Evolutionary conservation across 2,888 invertebrate species (phyloP).

Genomic region (Ceraclea dissimilis): DNA sequence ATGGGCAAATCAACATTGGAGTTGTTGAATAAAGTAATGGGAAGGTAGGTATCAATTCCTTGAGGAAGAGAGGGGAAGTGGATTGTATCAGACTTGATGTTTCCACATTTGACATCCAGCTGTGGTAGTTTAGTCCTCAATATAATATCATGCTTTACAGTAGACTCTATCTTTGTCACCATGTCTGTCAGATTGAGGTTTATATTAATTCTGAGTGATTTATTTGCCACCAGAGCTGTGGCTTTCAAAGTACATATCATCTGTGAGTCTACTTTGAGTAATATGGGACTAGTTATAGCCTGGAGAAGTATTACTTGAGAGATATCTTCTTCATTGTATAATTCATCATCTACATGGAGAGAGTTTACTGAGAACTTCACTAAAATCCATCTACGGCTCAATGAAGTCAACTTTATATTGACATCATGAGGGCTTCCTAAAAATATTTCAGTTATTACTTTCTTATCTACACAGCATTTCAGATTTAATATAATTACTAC

Average conservation of each 20-base stretch:
- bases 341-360: constrained; percentile 15
- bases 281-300: constrained; percentile 13
- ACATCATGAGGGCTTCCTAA: constrained; percentile 19
- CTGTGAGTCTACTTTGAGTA: constrained; percentile 20
- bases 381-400: constrained; percentile 20
- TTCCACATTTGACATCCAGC: constrained; percentile 7
- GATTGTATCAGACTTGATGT: constrained; percentile 5
- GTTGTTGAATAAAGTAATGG: constrained; percentile 20
- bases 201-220: constrained; percentile 13
- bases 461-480: not conserved
- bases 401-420: constrained; percentile 17
- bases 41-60: constrained; percentile 13
- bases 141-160: constrained; percentile 15
- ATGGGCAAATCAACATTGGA: constrained; percentile 17
- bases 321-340: constrained; percentile 9
- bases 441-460: constrained; percentile 2
- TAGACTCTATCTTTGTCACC: constrained; percentile 18
- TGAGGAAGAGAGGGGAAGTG: constrained; percentile 20
- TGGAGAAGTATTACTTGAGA: constrained; percentile 12
- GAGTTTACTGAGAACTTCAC: constrained; percentile 15
- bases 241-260: constrained; percentile 13
- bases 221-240: constrained; percentile 9
- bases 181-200: constrained; percentile 17
- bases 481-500: not conserved
- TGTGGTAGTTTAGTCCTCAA: constrained; percentile 13